Conservation (phyloP, 2,888 invertebrate genomes). For the Parnassius smintheus region DNA sequence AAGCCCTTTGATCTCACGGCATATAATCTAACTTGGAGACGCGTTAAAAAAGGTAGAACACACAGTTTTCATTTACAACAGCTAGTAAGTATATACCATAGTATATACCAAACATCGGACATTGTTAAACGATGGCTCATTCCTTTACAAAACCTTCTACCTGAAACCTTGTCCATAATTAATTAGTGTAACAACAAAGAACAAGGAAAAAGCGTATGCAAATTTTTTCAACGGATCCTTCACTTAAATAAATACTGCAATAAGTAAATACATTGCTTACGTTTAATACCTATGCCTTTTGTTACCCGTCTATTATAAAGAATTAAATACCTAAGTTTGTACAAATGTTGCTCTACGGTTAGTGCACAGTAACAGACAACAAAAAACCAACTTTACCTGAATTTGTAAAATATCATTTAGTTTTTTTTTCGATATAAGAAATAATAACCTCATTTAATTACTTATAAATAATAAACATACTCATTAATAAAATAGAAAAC, state of each 20-base stretch:
- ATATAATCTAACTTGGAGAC: constrained; percentile 7
- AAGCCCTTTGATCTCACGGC: constrained; percentile 62
- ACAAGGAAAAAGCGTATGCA: constrained; percentile 54
- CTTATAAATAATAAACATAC: no score
- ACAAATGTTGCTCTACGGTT: constrained; percentile 8
- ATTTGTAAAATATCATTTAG: no score
- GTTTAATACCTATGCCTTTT: constrained; percentile 1
- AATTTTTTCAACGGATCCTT: constrained; percentile 42
- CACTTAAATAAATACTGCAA: constrained; percentile 30
- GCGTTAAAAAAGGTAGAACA: not conserved
- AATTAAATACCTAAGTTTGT: constrained; percentile 4
- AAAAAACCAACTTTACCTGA: not conserved
- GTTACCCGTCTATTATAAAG: not conserved
- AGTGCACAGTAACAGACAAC: not conserved
- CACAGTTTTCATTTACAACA: constrained; percentile 3
- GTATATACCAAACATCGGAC: constrained; percentile 7
- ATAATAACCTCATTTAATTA: no score
- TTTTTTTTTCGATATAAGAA: no score
- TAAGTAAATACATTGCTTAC: constrained; percentile 28
- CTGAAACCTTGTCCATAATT: constrained; percentile 29
- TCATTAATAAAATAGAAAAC: no score
- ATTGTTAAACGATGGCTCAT: constrained; percentile 10
- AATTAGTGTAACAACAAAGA: constrained; percentile 41
- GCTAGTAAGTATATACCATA: constrained; percentile 1
- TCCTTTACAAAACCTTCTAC: constrained; percentile 11